phyloP scores from a whole-genome alignment of 2,113 vertebrate species.

The Amblyornis subalaris region DNA sequence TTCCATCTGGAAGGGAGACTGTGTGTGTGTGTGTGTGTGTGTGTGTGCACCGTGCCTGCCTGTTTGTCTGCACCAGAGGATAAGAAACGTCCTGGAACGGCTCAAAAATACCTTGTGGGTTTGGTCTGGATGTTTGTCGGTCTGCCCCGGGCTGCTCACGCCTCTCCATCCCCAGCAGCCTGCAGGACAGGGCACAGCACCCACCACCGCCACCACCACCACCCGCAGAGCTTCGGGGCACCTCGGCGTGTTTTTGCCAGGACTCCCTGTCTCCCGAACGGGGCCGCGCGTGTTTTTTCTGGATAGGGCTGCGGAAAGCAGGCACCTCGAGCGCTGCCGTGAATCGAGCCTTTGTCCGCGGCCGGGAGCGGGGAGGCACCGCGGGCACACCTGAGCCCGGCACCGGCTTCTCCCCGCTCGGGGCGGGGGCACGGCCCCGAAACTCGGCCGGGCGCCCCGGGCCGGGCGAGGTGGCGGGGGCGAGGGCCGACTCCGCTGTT shows the following conservation, averaged over 20 bases:
- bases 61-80: slow-evolving; percentile 61
- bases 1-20: slow-evolving; percentile 51
- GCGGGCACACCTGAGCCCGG: slow-evolving; percentile 51
- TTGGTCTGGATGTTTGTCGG: slow-evolving; percentile 5
- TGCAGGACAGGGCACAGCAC: slow-evolving; percentile 31
- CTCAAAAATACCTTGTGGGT: slow-evolving; percentile 64
- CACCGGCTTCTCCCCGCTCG: neutral
- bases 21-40: neutral
- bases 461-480: neutral
- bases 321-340: slow-evolving; percentile 38
- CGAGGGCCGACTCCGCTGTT: neutral
- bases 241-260: slow-evolving; percentile 63
- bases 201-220: slow-evolving; percentile 57
- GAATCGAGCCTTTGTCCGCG: slow-evolving; percentile 44
- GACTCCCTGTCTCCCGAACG: neutral
- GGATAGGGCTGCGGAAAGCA: slow-evolving; percentile 42
- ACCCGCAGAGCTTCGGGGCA: slow-evolving; percentile 51
- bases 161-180: slow-evolving; percentile 42
- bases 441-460: neutral
- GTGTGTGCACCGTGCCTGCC: slow-evolving; percentile 11
- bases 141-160: slow-evolving; percentile 17
- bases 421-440: neutral
- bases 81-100: slow-evolving; percentile 55
- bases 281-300: slow-evolving; percentile 53
- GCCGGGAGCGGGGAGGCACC: neutral